Evolutionary conservation across 1,140 invertebrate genomes (phyloP), one percentile per base, ranked within the genome.

Genomic region (Triops cancriformis): DNA sequence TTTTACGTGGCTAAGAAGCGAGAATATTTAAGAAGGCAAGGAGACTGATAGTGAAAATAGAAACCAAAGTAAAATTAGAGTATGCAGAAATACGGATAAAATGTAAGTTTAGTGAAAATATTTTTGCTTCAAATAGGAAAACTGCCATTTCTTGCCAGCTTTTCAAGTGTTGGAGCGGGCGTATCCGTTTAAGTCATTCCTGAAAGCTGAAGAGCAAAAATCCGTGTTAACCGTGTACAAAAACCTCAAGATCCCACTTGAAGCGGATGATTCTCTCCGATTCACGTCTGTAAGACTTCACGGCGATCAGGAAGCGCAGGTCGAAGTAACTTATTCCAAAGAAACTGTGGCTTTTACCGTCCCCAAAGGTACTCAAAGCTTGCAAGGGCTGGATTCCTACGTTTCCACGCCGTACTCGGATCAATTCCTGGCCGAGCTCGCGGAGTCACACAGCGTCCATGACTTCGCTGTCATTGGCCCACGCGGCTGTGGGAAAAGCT

Each of bases 381-480:
- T 64, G n/a, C 9, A 18, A 23, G 51, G 23, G 10, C 14, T n/a
- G 18, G 75, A 81, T 5, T 7, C 80, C 1, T 90, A 88, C 83
- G 87, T 97, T 26, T 88, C 90, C 80, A 94, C 93, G 0, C 85
- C 88, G 14, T 94, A 94, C 83, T 95, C 97, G 83, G 91, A 93
- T 80, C 85, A 87, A 41, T 83, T 97, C n/a, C 83, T 98, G 28
- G 86, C 91, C 45, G 88, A 92, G 77, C 87, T 98, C 82, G 81
- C 95, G 27, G 87, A 93, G 81, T 93, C 91, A 74, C 92, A 95
- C 84, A 85, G 88, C 78, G 88, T 90, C 9, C 82, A 84, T 43
- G 96, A 98, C 86, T 91, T 97, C 81, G 97, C 95, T 84, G 82
- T 99, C 9, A 87, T 98, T 81, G 96, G 97, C 76, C 90, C 94